Conservation (phyloP, 2,888 invertebrate genomes). For the Leptothorax acervorum region DNA sequence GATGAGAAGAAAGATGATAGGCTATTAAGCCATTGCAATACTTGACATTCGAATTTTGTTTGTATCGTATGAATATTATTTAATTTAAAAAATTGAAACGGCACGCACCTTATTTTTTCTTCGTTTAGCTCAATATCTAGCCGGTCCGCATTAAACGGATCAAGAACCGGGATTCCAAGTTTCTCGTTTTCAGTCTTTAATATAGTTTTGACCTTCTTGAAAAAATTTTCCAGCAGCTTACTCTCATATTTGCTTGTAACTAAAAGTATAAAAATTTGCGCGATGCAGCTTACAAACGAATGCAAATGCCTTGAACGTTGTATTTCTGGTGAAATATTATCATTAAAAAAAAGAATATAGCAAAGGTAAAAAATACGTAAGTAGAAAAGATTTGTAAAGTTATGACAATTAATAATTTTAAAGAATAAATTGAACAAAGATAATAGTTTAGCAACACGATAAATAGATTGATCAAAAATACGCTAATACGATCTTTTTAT, state of each 20-base stretch:
- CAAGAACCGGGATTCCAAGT: constrained; percentile 76
- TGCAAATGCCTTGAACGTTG: too few species aligned
- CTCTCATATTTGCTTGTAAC: not conserved
- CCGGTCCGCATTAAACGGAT: constrained; percentile 68
- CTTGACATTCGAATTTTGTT: not conserved
- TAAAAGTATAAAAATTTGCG: not conserved
- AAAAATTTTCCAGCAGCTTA: constrained; percentile 35
- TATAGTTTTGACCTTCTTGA: constrained; percentile 66
- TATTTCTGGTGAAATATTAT: not conserved
- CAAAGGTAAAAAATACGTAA: not conserved
- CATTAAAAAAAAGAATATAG: not conserved
- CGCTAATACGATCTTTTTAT: not conserved
- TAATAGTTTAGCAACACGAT: not conserved
- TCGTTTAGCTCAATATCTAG: constrained; percentile 43
- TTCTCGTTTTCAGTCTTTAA: constrained; percentile 68
- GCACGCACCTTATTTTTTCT: constrained; percentile 51
- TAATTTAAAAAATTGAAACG: not conserved
- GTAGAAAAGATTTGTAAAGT: not conserved
- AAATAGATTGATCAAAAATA: not conserved
- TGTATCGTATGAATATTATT: not conserved
- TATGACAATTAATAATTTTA: not conserved
- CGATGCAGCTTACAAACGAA: not conserved
- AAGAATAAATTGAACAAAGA: not conserved
- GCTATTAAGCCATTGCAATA: not conserved
- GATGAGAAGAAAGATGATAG: not conserved